Percentiles rank a stretch among this genome's conserved stretches.
Evolutionary conservation across 2,888 invertebrate species (phyloP).

Genomic region (Tyria jacobaeae): DNA sequence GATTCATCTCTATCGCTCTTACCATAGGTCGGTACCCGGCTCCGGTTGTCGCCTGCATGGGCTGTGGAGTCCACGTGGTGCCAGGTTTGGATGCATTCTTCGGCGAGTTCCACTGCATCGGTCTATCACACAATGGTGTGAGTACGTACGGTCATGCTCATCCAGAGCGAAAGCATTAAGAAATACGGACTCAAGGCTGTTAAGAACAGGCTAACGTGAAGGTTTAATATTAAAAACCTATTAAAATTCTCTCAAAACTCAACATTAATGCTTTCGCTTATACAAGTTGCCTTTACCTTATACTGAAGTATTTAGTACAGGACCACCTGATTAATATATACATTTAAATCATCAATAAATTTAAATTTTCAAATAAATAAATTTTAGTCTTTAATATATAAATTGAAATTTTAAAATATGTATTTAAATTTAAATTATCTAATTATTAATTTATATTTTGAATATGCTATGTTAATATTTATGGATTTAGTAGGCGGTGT

Average conservation of each 20-base stretch:
- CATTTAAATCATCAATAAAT: too few species aligned
- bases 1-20: slow-evolving; percentile 63
- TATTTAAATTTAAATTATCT: too few species aligned
- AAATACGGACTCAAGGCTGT: background rate
- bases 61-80: slow-evolving; percentile 94
- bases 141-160: slow-evolving; percentile 51
- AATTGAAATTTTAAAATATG: too few species aligned
- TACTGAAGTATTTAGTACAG: background rate
- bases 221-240: background rate
- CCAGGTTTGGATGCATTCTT: slow-evolving; percentile 94
- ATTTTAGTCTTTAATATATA: too few species aligned
- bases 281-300: slow-evolving; percentile 35
- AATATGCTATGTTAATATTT: too few species aligned
- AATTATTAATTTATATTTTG: too few species aligned
- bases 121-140: slow-evolving; percentile 84
- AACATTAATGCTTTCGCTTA: slow-evolving; percentile 36
- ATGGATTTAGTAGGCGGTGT: background rate
- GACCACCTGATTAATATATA: too few species aligned
- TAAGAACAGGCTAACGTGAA: background rate
- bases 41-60: slow-evolving; percentile 95
- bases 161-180: slow-evolving; percentile 37
- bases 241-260: background rate
- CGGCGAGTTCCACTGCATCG: slow-evolving; percentile 96
- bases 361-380: too few species aligned
- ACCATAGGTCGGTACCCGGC: slow-evolving; percentile 96